These are phyloP conservation scores for Spondyliosoma cantharus DNA, from an alignment of 2,797 vertebrate genomes.

Conservation along the genomic window DNA sequence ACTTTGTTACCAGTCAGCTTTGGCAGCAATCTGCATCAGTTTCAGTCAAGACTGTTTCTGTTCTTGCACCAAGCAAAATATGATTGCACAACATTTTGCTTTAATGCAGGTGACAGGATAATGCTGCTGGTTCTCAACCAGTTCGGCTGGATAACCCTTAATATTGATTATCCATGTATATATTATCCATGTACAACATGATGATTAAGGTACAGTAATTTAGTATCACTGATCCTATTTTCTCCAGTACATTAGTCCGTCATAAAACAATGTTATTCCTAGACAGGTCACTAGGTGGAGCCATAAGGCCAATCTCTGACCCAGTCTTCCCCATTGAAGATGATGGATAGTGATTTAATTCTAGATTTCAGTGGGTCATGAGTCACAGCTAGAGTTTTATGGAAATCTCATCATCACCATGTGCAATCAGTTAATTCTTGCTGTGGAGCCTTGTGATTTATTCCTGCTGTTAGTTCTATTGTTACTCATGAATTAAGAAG, in stretches of 20 bases:
- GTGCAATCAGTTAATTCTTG: slow-evolving; percentile 27
- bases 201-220: neutral
- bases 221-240: too few species aligned
- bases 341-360: neutral
- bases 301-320: slow-evolving; percentile 7
- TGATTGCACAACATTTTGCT: neutral
- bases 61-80: neutral
- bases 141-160: neutral
- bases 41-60: neutral
- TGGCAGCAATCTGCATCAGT: neutral
- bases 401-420: slow-evolving; percentile 12
- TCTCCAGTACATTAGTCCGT: neutral
- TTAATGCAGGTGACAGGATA: neutral
- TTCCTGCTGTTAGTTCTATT: slow-evolving; percentile 8
- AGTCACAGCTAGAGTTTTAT: slow-evolving; percentile 16
- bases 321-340: neutral
- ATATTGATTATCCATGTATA: neutral
- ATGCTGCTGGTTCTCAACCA: neutral
- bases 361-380: slow-evolving; percentile 5
- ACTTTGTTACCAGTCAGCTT: neutral
- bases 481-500: neutral
- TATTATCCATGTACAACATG: neutral
- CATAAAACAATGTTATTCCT: neutral
- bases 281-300: slow-evolving; percentile 56
- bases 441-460: slow-evolving; percentile 26